phyloP scores from a whole-genome alignment of 2,888 invertebrate species.

The Lasiommata megera region DNA sequence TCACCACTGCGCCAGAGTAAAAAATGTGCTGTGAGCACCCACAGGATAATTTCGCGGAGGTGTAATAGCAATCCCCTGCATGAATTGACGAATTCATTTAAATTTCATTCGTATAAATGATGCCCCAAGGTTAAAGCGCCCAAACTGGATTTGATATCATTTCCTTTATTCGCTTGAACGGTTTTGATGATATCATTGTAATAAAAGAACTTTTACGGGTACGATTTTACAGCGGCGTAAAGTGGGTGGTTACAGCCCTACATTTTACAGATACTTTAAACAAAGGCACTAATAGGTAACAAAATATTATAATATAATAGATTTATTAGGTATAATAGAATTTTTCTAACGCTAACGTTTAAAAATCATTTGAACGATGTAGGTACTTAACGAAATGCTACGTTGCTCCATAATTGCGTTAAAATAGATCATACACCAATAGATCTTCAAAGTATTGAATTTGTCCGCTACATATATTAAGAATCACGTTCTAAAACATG shows the following conservation, averaged over 20 bases:
- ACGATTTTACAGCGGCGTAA: neutral
- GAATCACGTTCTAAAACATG: neutral
- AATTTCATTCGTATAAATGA: constrained; percentile 29
- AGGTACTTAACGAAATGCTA: too few relatives aligned
- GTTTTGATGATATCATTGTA: constrained; percentile 23
- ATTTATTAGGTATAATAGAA: too few relatives aligned
- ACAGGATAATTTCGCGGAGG: constrained; percentile 54
- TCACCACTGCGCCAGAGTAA: too few relatives aligned
- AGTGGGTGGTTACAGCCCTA: neutral
- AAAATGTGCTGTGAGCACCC: constrained; percentile 55
- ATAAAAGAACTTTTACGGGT: constrained; percentile 15
- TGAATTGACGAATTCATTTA: constrained; percentile 36
- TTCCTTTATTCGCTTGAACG: constrained; percentile 41
- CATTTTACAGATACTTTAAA: too few relatives aligned
- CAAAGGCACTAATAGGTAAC: too few relatives aligned
- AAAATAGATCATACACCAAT: too few relatives aligned
- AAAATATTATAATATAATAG: too few relatives aligned
- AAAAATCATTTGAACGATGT: too few relatives aligned
- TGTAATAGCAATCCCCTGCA: constrained; percentile 62
- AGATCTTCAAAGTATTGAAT: too few relatives aligned
- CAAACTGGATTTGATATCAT: constrained; percentile 47
- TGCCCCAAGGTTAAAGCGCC: constrained; percentile 41
- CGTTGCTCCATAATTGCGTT: too few relatives aligned
- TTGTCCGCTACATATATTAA: neutral
- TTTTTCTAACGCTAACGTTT: too few relatives aligned